Evolutionary conservation across 1,140 invertebrate species (phyloP), one percentile per base, ranked within the genome.

Genomic region (Pentalonia nigronervosa): DNA sequence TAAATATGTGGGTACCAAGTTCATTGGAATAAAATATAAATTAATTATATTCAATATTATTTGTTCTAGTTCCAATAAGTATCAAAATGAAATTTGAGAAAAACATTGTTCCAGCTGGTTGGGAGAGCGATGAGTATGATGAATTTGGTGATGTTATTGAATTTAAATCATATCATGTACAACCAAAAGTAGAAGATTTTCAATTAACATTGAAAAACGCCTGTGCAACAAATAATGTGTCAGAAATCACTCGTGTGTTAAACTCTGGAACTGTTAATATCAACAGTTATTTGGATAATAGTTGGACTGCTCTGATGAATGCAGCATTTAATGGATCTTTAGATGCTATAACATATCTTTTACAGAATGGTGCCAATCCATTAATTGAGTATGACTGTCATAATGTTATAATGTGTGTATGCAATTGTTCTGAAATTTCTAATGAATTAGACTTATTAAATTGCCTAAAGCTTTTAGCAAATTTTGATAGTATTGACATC

Each of bases 361-460:
- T 93, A 56, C 14, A 93, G 36, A 93, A 93, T 56, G 91, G 91
- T 17, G 91, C 91, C 21, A 48, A 93, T n/a, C 91, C 91, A 36
- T 50, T 53, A 86, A 2, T 93, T 30, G 21, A 25, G 1, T 93
- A 56, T 93, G 48, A 93, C 20, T 84, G 48, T 86, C 91, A 93
- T 41, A 93, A 93, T 93, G 91, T 86, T 36, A 56, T 93, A 25
- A 93, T 93, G 91, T 93, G 76, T 84, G 47, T 93, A 86, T 93
- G 91, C 36, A 93, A 93, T 86, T 93, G 91, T 86, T 20, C 9
- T 34, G 6, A 1, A 21, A 1, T n/a, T 56, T 41, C 36, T 45
- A 30, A 53, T 56, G 91, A 93, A 93, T 41, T 47, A 2, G 23
- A 84, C 30, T 93, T 93, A 84, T 83, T 93, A 93, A 86, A 84